Base-by-base conservation (phyloP, 2,113 vertebrate species). In the Apaloderma vittatum region DNA sequence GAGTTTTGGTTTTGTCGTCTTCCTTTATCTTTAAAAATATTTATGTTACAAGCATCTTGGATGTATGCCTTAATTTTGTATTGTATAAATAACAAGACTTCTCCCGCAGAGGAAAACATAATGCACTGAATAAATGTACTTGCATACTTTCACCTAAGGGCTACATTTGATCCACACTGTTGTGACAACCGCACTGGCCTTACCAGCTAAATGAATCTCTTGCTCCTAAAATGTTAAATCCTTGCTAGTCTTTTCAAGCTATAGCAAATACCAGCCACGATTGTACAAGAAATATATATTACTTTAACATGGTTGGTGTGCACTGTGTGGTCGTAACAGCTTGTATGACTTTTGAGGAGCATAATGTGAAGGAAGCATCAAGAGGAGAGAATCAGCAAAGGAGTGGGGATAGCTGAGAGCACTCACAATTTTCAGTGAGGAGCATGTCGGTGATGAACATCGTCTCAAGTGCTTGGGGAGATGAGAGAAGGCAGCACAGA, bases 121-220 rank as follows among this genome's bases (percentile, higher is more conserved):
- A 75, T 83, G 43, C 62, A 71, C 88, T 81, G 89, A 90, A 95
- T 86, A 91, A 94, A 94, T 62, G 49, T n/a, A 46, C 62, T 91
- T 93, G 54, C n/a, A 58, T 90, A 87, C 91, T 97, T 94, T 95
- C 61, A 92, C 88, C 93, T 78, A 43, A 96, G 94, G 97, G 93
- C 79, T 93, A 43, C 71, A 15, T 90, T 96, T 96, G 94, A 97
- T 96, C 93, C 10, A 3, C 72, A 9, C 27, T 82, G 23, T 63
- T 96, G 58, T 94, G 90, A 96, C 77, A 96, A 78, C 74, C 68
- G 84, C 43, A 3, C 11, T 37, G 61, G 58, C 65, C 86, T 85
- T 73, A 93, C 36, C 54, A 93, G 72, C 48, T 82, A 93, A 94
- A 94, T 81, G 10, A 95, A 96, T 93, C 51, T 73, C 65, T 97